Base-by-base conservation (phyloP, 2,888 invertebrate species). In the Parnassius smintheus region DNA sequence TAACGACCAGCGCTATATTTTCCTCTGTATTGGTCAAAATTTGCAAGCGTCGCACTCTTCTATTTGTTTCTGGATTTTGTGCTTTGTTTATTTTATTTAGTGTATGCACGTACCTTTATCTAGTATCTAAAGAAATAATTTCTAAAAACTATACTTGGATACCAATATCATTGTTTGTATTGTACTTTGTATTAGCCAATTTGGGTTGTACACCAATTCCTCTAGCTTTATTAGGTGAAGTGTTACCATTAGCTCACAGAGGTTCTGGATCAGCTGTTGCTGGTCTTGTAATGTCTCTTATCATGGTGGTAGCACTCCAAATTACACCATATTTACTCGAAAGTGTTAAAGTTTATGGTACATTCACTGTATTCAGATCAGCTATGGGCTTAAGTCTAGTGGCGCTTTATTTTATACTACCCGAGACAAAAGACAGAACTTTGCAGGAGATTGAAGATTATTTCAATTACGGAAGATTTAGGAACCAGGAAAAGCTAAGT, bases 191-290 rank as follows among this genome's bases (percentile, higher is more conserved):
- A 22, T 63, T 86, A 18, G 75, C 75, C 0, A 88, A 86, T 66
- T 75, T 87, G 22, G 88, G 87, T 1, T 83, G 85, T 58, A 80
- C 83, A 8, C 78, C 84, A 1, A 83, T 88, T 59, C 81, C 88
- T 1, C 64, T 85, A 18, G 79, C 81, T 2, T 72, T 88, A 12
- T 64, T 85, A 41, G 88, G 88, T 0, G 88, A 88, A 68, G 63
- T 88, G 7, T 82, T 81, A 50, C 88, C 88, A 0, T 73, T 88
- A 50, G 77, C 72, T 1, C 83, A 86, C 59, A 79, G 81, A 70
- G 81, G 79, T 9, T 75, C 75, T 1, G 86, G 85, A 0, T 73
- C 79, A 10, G 67, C 76, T 0, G 66, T 77, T 0, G 68, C 76
- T 0, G 85, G 86, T 0, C 60, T 76, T 0, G 64, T 77, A 2